Evolutionary conservation across 2,113 vertebrate genomes (phyloP).

Genomic region (Turnix velox): DNA sequence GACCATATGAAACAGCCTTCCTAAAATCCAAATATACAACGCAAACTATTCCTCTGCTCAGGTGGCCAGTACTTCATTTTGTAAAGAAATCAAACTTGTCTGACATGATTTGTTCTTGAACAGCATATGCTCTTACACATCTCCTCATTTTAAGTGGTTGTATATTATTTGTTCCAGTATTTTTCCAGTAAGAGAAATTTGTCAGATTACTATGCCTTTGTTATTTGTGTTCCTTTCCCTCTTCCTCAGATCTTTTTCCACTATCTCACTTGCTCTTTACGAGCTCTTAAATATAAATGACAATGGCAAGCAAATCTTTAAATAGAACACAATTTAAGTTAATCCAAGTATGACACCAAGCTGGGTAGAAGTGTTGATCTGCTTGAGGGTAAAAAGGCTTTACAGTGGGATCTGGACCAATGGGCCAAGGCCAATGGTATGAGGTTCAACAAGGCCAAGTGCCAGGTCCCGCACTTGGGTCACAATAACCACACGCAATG

Average conservation of each 20-base stretch:
- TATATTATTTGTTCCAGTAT: not conserved
- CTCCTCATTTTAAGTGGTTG: not conserved
- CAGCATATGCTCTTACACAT: not conserved
- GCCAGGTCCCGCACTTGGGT: not conserved
- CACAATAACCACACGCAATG: not conserved
- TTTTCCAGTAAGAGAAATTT: not conserved
- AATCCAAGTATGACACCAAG: not conserved
- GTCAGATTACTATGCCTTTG: not conserved
- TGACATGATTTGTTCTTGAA: not conserved
- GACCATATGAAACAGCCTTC: not conserved
- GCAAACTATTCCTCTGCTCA: not conserved
- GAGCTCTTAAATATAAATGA: not conserved
- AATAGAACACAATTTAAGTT: not conserved
- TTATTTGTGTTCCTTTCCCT: not conserved
- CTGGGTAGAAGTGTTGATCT: not conserved
- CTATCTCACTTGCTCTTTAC: not conserved
- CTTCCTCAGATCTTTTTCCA: not conserved
- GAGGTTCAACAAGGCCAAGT: not conserved
- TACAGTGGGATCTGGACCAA: not conserved
- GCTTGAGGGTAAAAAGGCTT: not conserved
- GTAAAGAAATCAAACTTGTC: not conserved
- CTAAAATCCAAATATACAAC: not conserved
- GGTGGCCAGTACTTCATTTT: not conserved
- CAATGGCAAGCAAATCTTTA: not conserved
- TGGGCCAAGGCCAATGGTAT: not conserved